These are phyloP conservation scores for Parazoanthus swiftii DNA, from an alignment of 92 coral and sea anemone species.

Conservation along the genomic window DNA sequence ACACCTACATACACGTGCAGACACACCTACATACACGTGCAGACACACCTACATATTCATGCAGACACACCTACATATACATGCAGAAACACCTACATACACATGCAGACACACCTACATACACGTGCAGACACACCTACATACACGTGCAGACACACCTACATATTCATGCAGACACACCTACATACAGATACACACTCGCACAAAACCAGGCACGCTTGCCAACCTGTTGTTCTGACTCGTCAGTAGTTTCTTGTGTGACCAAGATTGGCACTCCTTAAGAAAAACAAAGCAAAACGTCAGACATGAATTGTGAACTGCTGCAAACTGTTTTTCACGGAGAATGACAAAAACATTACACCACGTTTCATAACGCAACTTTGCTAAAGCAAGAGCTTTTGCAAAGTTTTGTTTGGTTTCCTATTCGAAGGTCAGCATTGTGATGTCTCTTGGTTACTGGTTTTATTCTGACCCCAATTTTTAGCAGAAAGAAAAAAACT, in stretches of 20 bases:
- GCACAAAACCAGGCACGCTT: neutral
- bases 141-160: too few species aligned
- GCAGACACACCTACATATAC: neutral
- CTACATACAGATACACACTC: too few species aligned
- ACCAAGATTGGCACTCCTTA: conserved; percentile 21
- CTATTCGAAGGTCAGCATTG: too few species aligned
- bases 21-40: neutral
- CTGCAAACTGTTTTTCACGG: neutral
- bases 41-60: neutral
- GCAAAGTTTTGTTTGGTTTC: too few species aligned
- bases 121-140: too few species aligned
- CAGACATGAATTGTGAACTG: neutral
- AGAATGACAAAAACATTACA: neutral
- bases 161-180: too few species aligned
- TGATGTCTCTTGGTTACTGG: too few species aligned
- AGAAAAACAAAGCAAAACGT: neutral
- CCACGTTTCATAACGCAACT: too few species aligned
- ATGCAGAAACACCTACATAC: neutral
- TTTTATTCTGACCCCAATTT: too few species aligned
- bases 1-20: neutral
- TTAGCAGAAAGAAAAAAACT: too few species aligned
- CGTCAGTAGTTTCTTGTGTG: conserved; percentile 16
- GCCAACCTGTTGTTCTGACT: neutral
- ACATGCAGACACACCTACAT: neutral
- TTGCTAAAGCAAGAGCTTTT: too few species aligned